Conservation (phyloP, 2,888 invertebrate species). For the Aradus depressus region DNA sequence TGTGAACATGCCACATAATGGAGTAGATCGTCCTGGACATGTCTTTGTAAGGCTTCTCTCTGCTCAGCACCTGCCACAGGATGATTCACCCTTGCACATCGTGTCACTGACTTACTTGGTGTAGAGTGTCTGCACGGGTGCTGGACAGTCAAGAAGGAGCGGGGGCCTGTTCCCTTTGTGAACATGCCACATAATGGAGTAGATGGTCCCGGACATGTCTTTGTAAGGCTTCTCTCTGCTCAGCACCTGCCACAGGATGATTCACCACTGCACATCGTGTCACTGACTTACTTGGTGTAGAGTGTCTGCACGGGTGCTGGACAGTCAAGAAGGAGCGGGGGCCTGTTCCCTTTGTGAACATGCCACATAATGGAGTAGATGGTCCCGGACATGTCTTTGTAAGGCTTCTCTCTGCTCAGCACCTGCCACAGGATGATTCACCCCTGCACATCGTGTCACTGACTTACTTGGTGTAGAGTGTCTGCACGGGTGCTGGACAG, state of each 20-base stretch:
- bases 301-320: conserved; percentile 78
- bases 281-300: conserved; percentile 60
- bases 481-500: conserved; percentile 78
- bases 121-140: conserved; percentile 79
- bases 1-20: conserved; percentile 94
- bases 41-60: conserved; percentile 80
- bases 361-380: conserved; percentile 93
- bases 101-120: conserved; percentile 50
- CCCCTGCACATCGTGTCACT: too few relatives aligned
- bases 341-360: conserved; percentile 81
- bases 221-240: conserved; percentile 84
- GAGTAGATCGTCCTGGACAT: conserved; percentile 71
- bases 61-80: conserved; percentile 89
- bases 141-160: conserved; percentile 73
- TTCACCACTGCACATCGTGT: too few relatives aligned
- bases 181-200: conserved; percentile 92
- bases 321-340: conserved; percentile 74
- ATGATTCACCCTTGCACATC: conserved; percentile 99
- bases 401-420: conserved; percentile 77
- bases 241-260: conserved; percentile 94
- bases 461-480: conserved; percentile 66
- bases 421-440: conserved; percentile 98
- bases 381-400: conserved; percentile 70
- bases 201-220: conserved; percentile 69
- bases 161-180: conserved; percentile 85